A percentile compares a stretch with the other conserved stretches of the same genome.
Conservation (phyloP, 2,113 vertebrate species). For the Cyanoramphus novaezelandiae region DNA sequence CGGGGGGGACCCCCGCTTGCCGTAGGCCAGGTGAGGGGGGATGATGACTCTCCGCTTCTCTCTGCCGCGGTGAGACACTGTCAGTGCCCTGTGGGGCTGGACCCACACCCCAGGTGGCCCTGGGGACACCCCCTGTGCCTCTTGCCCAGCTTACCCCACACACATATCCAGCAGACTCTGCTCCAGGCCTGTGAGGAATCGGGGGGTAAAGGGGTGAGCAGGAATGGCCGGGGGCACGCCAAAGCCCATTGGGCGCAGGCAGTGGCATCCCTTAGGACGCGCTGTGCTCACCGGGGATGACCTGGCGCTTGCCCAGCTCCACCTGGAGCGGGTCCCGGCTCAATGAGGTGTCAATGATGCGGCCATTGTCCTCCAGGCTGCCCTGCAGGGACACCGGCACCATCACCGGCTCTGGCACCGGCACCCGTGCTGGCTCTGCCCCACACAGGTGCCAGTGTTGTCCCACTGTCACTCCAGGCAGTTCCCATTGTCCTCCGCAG, state of each 20-base stretch:
- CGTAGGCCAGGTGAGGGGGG: constrained; percentile 92
- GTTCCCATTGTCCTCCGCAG: no score
- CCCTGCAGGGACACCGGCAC: constrained; percentile 71
- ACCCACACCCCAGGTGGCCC: background rate
- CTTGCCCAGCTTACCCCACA: constrained; percentile 79
- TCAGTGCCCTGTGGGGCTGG: background rate
- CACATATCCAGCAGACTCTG: constrained; percentile 93
- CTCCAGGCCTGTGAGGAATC: constrained; percentile 83
- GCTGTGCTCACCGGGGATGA: constrained; percentile 84
- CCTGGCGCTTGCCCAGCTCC: constrained; percentile 92
- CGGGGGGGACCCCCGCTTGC: constrained; percentile 91
- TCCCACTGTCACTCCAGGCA: background rate
- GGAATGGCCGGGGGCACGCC: rapidly evolving
- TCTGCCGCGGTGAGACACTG: constrained; percentile 53
- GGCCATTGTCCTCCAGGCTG: constrained; percentile 85
- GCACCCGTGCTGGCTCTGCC: background rate
- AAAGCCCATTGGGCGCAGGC: background rate
- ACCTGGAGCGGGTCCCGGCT: constrained; percentile 89
- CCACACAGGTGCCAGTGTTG: rapidly evolving
- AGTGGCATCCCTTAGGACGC: background rate
- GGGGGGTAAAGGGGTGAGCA: background rate
- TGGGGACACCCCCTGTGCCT: background rate
- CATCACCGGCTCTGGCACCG: rapidly evolving
- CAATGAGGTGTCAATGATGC: constrained; percentile 89
- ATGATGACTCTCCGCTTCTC: constrained; percentile 94